These are phyloP conservation scores for Drosophila testacea DNA, from an alignment of 2,888 invertebrate species.

Conservation along the genomic window DNA sequence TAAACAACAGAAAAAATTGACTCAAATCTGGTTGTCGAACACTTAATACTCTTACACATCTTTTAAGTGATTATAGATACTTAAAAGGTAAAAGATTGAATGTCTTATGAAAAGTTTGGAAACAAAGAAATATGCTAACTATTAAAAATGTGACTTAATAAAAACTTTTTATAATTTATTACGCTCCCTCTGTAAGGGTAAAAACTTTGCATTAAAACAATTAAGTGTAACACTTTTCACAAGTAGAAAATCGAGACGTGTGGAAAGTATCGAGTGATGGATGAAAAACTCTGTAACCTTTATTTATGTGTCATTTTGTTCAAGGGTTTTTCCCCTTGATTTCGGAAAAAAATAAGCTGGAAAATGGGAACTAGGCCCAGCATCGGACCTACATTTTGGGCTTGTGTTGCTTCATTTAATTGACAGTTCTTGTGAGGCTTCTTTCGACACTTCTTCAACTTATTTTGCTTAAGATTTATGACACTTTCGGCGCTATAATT, in stretches of 20 bases:
- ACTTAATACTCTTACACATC: not conserved
- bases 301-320: slow-evolving; percentile 38
- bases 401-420: slow-evolving; percentile 47
- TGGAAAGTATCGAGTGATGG: slow-evolving; percentile 35
- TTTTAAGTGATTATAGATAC: not conserved
- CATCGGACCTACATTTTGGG: slow-evolving; percentile 35
- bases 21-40: not conserved
- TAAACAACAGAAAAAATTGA: not conserved
- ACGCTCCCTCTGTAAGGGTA: not conserved
- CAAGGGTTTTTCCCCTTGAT: not conserved
- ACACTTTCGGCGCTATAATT: slow-evolving; percentile 70
- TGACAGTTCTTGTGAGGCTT: slow-evolving; percentile 56
- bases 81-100: too few relatives aligned
- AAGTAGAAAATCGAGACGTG: slow-evolving; percentile 47
- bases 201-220: slow-evolving; percentile 1
- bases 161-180: not conserved
- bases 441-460: slow-evolving; percentile 6
- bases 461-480: slow-evolving; percentile 57
- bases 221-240: not conserved
- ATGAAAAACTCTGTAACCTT: slow-evolving; percentile 45
- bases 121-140: not conserved
- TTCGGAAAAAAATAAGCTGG: not conserved
- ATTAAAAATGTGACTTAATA: too few relatives aligned
- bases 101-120: not conserved
- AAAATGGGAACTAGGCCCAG: slow-evolving; percentile 4